Evolutionary conservation across 2,888 invertebrate species (phyloP), one percentile per base, ranked within the genome.

Genomic region (Perizoma flavofasciatum): DNA sequence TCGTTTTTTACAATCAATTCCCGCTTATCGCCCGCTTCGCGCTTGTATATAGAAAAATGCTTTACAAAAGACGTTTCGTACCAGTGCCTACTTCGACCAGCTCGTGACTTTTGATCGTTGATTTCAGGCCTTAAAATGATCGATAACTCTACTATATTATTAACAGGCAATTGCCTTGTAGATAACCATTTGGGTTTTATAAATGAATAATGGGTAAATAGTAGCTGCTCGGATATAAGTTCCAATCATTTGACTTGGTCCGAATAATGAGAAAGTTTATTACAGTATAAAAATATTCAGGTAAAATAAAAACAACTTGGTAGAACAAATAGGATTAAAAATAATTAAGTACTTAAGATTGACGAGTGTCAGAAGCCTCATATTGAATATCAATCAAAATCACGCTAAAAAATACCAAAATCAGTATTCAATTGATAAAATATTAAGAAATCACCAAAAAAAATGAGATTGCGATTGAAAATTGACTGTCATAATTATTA

Each of bases 61-160:
- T 43, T 59, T 59, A 57, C 32, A 47, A 44, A 53, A 63, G 55
- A 34, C 50, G 39, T 57, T 59, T 55, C 63, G 64, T 62, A 55
- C 63, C 54, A 66, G 63, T 71, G 69, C 69, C 68, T 65, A 69
- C 69, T 49, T 49, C 73, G 71, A 73, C 78, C 63, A 74, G 73
- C 77, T 77, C 78, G 76, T 72, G 71, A 68, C 67, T 71, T 63
- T 63, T 63, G 61, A 66, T 70, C 67, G 65, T 71, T 74, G 72
- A 60, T 73, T 77, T 71, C 65, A 61, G 66, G 71, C 71, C 73
- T 49, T 70, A 78, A 79, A 83, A 81, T 77, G 77, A 78, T 76
- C 81, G 80, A 83, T 81, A 81, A 84, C 75, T 73, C 75, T 49
- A 65, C 67, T 76, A 75, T 74, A 74, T 82, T 83, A 85, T 86